A percentile compares a stretch with the other conserved stretches of the same genome.
These are phyloP conservation scores for Orthosia incerta DNA, from an alignment of 2,888 invertebrate genomes.

Conservation along the genomic window DNA sequence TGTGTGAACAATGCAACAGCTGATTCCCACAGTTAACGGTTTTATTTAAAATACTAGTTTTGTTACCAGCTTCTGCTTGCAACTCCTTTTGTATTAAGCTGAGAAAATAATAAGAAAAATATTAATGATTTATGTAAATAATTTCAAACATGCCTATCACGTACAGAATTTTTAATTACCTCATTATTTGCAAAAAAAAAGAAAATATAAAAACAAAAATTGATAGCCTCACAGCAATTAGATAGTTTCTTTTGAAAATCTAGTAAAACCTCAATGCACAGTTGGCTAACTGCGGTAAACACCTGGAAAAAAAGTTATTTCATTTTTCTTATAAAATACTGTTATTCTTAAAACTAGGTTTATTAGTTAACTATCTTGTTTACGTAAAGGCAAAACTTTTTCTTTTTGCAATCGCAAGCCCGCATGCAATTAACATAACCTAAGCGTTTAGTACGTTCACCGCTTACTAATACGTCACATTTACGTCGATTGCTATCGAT, in stretches of 20 bases:
- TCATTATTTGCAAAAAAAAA: neutral
- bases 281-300: neutral
- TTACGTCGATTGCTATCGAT: conserved; percentile 73
- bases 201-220: neutral
- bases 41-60: conserved; percentile 71
- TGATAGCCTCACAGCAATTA: neutral
- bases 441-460: conserved; percentile 73
- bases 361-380: conserved; percentile 52
- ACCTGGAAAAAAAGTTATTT: conserved; percentile 5
- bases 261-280: neutral
- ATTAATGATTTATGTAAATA: neutral
- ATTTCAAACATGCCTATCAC: neutral
- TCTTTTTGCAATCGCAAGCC: conserved; percentile 72
- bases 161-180: too few species aligned
- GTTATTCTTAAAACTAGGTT: conserved; percentile 59
- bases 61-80: conserved; percentile 29
- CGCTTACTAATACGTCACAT: conserved; percentile 78
- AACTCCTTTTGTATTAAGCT: conserved; percentile 4
- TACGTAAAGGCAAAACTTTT: conserved; percentile 65
- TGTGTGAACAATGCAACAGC: conserved; percentile 82
- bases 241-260: neutral
- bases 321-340: neutral
- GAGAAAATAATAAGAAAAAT: conserved; percentile 8
- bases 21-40: conserved; percentile 86
- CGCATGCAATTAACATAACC: conserved; percentile 76